Evolutionary conservation across 2,888 invertebrate genomes (phyloP), one percentile per base, ranked within the genome.

Genomic region (Cerastis rubricosa): DNA sequence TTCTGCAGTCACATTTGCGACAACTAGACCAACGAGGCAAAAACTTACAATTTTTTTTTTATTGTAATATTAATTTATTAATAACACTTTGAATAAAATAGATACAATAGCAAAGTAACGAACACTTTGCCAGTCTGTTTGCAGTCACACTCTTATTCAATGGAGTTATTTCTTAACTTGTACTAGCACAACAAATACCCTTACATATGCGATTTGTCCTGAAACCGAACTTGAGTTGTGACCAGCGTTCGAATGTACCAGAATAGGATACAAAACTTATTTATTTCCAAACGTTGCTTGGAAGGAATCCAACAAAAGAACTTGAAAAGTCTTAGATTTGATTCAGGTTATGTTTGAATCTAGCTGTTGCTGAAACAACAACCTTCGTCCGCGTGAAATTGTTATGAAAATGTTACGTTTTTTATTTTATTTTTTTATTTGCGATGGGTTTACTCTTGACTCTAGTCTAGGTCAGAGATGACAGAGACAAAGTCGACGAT

Each of bases 211-310:
- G 66, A 85, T 70, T 71, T 67, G 69, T 70, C 69, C 14, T 70
- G 65, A 67, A 59, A 35, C 65, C 68, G 35, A 71, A 70, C 51
- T 71, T 66, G 25, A 71, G 47, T 73, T 73, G 83, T 78, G 71
- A 73, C 65, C 61, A 57, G 75, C 54, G 49, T 81, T 68, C 61
- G 67, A 85, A 83, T 81, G 51, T 54, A 59, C 57, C 45, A 67
- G 73, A 84, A 71, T 80, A 80, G 22, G 40, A 78, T 71, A 65
- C 74, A 57, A 57, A 73, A 80, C 59, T 79, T 79, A 73, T 74
- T 71, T 83, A 74, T 71, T 78, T 78, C 29, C 40, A 72, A 81
- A 67, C 63, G 61, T 19, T 70, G 61, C 45, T 73, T 70, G 82
- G 77, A 66, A 14, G 45, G 45, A 64, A 77, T 82, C 67, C 81